Evolutionary conservation across 1,140 invertebrate genomes (phyloP).

Genomic region (Galleria mellonella): DNA sequence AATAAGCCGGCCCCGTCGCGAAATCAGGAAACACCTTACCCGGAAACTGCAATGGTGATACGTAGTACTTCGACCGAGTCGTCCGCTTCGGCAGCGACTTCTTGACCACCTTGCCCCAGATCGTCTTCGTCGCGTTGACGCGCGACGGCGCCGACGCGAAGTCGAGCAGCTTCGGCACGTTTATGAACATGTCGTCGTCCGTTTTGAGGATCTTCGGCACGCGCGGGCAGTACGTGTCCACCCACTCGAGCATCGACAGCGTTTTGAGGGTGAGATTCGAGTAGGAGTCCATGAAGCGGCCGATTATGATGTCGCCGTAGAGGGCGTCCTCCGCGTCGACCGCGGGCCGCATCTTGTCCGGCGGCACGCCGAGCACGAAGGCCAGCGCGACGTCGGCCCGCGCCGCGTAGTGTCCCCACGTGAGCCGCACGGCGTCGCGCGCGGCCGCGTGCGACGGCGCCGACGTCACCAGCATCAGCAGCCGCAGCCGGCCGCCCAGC

Average conservation of each 20-base stretch:
- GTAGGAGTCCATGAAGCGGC: slow-evolving; percentile 88
- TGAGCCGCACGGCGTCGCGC: slow-evolving; percentile 86
- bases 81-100: slow-evolving; percentile 91
- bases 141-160: slow-evolving; percentile 83
- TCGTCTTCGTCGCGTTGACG: slow-evolving; percentile 78
- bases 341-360: slow-evolving; percentile 72
- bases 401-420: slow-evolving; percentile 88
- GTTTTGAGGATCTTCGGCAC: slow-evolving; percentile 88
- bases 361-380: slow-evolving; percentile 84
- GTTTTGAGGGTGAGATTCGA: slow-evolving; percentile 92
- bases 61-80: slow-evolving; percentile 89
- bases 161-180: slow-evolving; percentile 82
- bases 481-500: slow-evolving; percentile 76
- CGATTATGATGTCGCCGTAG: slow-evolving; percentile 86
- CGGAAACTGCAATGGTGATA: slow-evolving; percentile 83
- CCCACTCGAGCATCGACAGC: slow-evolving; percentile 89
- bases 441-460: slow-evolving; percentile 83
- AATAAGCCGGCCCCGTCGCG: slow-evolving; percentile 90
- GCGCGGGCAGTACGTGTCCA: slow-evolving; percentile 84
- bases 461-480: slow-evolving; percentile 87
- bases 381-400: slow-evolving; percentile 84
- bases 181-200: slow-evolving; percentile 95
- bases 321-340: slow-evolving; percentile 80
- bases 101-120: slow-evolving; percentile 87
- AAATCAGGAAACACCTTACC: slow-evolving; percentile 80